Evolutionary conservation across 2,797 vertebrate genomes (phyloP), one percentile per base, ranked within the genome.

Genomic region (Sparus aurata): DNA sequence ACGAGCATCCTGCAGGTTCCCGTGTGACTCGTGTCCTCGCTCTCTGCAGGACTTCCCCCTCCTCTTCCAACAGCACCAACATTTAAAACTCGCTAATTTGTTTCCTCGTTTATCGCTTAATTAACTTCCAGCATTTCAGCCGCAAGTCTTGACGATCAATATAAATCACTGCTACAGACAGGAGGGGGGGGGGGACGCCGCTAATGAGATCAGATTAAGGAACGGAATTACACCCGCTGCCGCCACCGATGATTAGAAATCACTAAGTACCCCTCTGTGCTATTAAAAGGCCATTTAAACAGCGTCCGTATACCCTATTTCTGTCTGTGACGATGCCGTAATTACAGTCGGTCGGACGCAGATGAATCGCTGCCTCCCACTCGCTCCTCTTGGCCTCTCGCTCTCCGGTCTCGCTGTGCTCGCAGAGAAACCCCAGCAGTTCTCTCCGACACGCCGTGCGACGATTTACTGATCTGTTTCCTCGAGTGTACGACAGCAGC

Each of bases 121-220:
- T 94, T 92, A 93, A 88, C 86, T 91, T 75, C 43, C 78, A 64
- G 55, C 49, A 20, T 79, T 82, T 55, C 80, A 82, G 79, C 70
- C 27, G 20, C 59, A 45, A 79, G 78, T 83, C 81, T 30, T 22
- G 73, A 73, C 71, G 45, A 92, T 93, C 90, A 87, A 85, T 91
- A 88, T 86, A 75, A 93, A 90, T 91, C 92, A 87, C 86, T 0
- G 75, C 79, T 46, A 30, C 66, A 79, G 86, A 82, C 71, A 27
- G 27, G 27, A 3, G 27, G 27, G 27, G 27, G 27, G 27, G 27
- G 27, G 3, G 49, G 70, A 71, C 41, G 34, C 69, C 2, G 13
- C 87, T 92, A 93, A 92, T 85, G 92, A 88, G 86, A 91, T 90
- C 83, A 89, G 92, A 92, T 92, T 89, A 91, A 86, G 85, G 66